A percentile compares a stretch with the other conserved stretches of the same genome.
phyloP scores from a whole-genome alignment of 2,113 vertebrate species.

The Argyrosomus japonicus region DNA sequence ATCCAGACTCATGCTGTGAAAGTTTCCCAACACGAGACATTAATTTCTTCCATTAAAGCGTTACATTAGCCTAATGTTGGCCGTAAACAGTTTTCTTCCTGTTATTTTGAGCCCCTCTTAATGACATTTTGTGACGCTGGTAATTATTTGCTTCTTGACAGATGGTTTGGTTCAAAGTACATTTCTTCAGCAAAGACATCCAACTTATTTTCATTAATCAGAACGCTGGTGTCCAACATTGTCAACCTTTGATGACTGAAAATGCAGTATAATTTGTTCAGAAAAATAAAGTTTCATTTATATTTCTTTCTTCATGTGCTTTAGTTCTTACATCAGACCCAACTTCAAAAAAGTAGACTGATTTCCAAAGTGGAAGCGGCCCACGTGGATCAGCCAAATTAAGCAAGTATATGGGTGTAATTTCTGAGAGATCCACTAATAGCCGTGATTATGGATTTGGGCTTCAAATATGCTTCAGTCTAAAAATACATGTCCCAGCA shows the following conservation, averaged over 20 bases:
- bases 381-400: slow-evolving; percentile 8
- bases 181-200: background rate
- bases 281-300: background rate
- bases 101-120: background rate
- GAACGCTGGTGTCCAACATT: background rate
- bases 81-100: background rate
- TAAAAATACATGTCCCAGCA: slow-evolving; percentile 43
- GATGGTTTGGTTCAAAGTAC: slow-evolving; percentile 2
- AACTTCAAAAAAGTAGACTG: background rate
- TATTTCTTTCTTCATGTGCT: background rate
- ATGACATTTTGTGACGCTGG: background rate
- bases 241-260: background rate
- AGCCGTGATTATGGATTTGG: slow-evolving; percentile 20
- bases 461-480: slow-evolving; percentile 18
- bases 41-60: no score
- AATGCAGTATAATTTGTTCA: background rate
- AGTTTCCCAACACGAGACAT: no score
- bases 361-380: slow-evolving; percentile 2
- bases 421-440: slow-evolving; percentile 16
- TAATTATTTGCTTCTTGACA: background rate
- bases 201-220: background rate
- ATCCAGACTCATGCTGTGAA: no score
- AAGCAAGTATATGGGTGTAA: slow-evolving; percentile 3
- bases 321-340: background rate
- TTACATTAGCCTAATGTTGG: background rate